Evolutionary conservation across 1,140 invertebrate species (phyloP).

Genomic region (Drosophila setifemur): DNA sequence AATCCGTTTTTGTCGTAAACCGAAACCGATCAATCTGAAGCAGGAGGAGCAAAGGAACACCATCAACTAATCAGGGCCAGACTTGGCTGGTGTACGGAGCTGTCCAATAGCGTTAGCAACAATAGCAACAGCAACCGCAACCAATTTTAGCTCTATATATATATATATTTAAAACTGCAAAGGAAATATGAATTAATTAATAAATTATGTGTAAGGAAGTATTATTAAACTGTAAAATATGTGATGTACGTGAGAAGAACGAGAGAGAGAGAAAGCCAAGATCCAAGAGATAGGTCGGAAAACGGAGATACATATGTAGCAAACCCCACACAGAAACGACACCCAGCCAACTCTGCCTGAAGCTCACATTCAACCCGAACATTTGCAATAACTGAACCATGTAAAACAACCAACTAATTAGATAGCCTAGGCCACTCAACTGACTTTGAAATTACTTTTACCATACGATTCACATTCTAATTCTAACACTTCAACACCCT

Average conservation of each 20-base stretch:
- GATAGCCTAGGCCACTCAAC: conserved; percentile 13
- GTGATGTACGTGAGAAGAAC: conserved; percentile 55
- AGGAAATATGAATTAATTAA: conserved; percentile 67
- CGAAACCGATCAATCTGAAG: conserved; percentile 6
- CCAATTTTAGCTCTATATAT: conserved; percentile 37
- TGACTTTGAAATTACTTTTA: conserved; percentile 35
- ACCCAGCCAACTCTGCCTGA: conserved; percentile 6
- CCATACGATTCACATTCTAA: conserved; percentile 14
- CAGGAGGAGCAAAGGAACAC: conserved; percentile 24
- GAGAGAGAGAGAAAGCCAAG: conserved; percentile 16
- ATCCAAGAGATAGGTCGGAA: conserved; percentile 17
- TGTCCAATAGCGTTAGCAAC: conserved; percentile 6
- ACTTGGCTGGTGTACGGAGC: conserved; percentile 19
- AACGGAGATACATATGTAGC: conserved; percentile 14
- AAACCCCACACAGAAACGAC: conserved; percentile 25
- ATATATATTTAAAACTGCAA: too few species aligned
- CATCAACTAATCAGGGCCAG: conserved; percentile 23
- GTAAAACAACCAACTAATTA: conserved; percentile 3
- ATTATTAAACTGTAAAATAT: conserved; percentile 80
- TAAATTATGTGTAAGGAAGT: conserved; percentile 77
- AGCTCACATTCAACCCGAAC: conserved; percentile 6
- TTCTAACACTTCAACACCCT: conserved; percentile 2
- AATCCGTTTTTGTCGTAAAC: conserved; percentile 82
- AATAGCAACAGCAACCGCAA: conserved; percentile 15
- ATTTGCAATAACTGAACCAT: conserved; percentile 38